Evolutionary conservation across 2,113 vertebrate genomes (phyloP).

Genomic region (Charadrius vociferus): DNA sequence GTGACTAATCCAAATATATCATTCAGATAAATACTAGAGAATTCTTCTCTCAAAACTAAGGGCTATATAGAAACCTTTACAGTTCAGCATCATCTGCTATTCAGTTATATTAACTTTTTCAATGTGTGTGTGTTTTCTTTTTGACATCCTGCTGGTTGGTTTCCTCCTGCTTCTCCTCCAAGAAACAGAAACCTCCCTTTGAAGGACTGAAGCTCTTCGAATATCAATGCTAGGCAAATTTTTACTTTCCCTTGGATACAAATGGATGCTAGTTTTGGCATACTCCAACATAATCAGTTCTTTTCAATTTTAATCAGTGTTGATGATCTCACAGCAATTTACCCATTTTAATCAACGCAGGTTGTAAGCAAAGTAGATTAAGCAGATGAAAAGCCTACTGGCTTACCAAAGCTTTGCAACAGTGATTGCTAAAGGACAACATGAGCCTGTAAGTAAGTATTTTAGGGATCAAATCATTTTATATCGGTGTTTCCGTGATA

Average conservation of each 20-base stretch:
- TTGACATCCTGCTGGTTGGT: neutral
- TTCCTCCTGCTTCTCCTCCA: neutral
- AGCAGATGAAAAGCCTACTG: conserved; percentile 29
- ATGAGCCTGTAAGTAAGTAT: neutral
- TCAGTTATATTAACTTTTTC: neutral
- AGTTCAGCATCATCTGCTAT: neutral
- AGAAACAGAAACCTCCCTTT: neutral
- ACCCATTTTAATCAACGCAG: conserved; percentile 31
- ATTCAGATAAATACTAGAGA: neutral
- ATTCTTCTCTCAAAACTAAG: neutral
- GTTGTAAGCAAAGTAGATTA: conserved; percentile 46
- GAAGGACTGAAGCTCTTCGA: neutral
- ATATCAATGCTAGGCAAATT: neutral
- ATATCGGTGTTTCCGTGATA: neutral
- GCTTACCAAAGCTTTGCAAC: conserved; percentile 23
- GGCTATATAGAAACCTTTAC: neutral
- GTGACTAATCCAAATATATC: neutral
- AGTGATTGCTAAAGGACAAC: neutral
- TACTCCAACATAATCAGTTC: neutral
- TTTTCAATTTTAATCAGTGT: conserved; percentile 38
- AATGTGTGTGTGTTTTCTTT: neutral
- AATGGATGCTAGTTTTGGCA: neutral
- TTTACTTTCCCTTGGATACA: neutral
- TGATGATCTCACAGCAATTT: conserved; percentile 26
- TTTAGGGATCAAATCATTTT: neutral